These are phyloP conservation scores for Exephanes ischioxanthus DNA, from an alignment of 2,888 invertebrate genomes.

Conservation along the genomic window DNA sequence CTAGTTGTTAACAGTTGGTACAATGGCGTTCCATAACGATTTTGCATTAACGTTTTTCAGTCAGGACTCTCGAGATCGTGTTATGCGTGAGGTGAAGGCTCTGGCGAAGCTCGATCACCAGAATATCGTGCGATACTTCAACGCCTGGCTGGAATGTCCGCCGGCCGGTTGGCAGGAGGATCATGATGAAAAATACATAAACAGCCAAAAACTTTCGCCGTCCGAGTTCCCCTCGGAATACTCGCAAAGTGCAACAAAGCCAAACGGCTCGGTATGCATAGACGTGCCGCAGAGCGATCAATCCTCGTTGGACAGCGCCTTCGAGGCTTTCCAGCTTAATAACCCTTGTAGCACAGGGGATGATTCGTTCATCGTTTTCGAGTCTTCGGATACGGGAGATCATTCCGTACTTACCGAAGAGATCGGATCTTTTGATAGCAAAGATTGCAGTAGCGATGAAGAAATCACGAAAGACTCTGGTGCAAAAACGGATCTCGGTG, in stretches of 20 bases:
- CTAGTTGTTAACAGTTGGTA: neutral
- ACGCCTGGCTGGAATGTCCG: slow-evolving; percentile 98
- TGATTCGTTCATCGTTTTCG: slow-evolving; percentile 86
- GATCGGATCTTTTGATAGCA: slow-evolving; percentile 16
- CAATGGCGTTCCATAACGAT: neutral
- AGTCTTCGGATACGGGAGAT: slow-evolving; percentile 75
- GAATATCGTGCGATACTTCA: slow-evolving; percentile 97
- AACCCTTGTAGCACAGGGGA: slow-evolving; percentile 66
- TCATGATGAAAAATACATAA: slow-evolving; percentile 89
- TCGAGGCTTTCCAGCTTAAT: slow-evolving; percentile 78
- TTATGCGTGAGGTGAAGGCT: slow-evolving; percentile 97
- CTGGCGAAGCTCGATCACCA: slow-evolving; percentile 97
- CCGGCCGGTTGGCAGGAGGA: slow-evolving; percentile 95
- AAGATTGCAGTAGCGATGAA: slow-evolving; percentile 38
- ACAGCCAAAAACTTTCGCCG: slow-evolving; percentile 75
- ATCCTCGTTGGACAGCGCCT: slow-evolving; percentile 80
- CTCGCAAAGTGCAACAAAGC: slow-evolving; percentile 73
- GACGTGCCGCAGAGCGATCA: slow-evolving; percentile 76
- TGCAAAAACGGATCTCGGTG: neutral
- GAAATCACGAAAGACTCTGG: slow-evolving; percentile 14
- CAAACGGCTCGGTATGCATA: slow-evolving; percentile 75
- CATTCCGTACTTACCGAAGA: slow-evolving; percentile 75
- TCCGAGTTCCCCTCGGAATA: slow-evolving; percentile 77
- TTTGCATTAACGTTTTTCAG: slow-evolving; percentile 84
- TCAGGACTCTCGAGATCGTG: slow-evolving; percentile 93